A percentile compares a stretch with the other conserved stretches of the same genome.
These are phyloP conservation scores for Gobius niger DNA, from an alignment of 2,113 vertebrate genomes.

Conservation along the genomic window DNA sequence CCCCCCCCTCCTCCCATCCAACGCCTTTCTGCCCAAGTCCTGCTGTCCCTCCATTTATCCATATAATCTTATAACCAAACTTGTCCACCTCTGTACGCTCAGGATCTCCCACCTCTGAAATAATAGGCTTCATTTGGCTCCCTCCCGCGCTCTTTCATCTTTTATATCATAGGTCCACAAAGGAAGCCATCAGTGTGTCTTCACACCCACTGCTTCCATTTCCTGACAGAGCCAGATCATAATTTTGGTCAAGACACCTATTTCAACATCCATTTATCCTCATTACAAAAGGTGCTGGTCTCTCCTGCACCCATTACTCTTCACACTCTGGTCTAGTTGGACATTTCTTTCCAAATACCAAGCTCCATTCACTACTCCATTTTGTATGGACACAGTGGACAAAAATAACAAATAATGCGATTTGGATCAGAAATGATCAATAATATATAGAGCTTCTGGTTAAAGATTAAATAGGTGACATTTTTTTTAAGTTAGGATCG, in stretches of 20 bases:
- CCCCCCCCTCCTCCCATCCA: conserved; percentile 13
- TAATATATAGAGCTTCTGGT: too few species aligned
- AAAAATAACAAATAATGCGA: too few species aligned
- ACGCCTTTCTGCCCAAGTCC: conserved; percentile 4
- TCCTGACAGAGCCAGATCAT: conserved; percentile 42
- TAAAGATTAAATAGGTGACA: too few species aligned
- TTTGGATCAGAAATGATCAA: too few species aligned
- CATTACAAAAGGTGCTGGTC: conserved; percentile 38
- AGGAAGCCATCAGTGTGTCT: conserved; percentile 37
- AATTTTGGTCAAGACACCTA: conserved; percentile 38
- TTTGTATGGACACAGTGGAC: not conserved
- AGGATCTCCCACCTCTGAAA: conserved; percentile 27
- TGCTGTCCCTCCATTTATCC: conserved; percentile 42
- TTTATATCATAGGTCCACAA: conserved; percentile 20
- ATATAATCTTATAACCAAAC: conserved; percentile 48
- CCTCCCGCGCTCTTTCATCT: conserved; percentile 23
- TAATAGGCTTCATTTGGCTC: conserved; percentile 31
- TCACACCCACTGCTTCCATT: conserved; percentile 22
- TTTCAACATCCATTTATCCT: conserved; percentile 45
- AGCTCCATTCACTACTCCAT: not conserved
- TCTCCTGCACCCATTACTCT: not conserved
- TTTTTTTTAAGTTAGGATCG: too few species aligned
- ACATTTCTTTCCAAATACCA: not conserved
- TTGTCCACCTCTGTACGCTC: conserved; percentile 44
- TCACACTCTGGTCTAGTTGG: not conserved